A percentile compares a stretch with the other conserved stretches of the same genome.
phyloP scores from a whole-genome alignment of 2,888 invertebrate species.

The Chrysopilus asiliformis region DNA sequence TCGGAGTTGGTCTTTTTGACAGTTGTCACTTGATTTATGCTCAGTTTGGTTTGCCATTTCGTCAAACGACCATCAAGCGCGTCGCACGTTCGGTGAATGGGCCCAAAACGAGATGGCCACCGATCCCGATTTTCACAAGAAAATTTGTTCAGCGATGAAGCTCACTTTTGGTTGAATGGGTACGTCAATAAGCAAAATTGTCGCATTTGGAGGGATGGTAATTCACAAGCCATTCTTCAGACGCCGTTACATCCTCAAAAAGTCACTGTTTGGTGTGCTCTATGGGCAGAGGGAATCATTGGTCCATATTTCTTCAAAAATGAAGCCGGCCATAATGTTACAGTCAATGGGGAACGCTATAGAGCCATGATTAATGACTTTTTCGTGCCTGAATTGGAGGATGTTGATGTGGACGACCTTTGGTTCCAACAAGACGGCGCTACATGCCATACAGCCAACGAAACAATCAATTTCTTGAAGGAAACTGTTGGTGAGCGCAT shows the following conservation, averaged over 20 bases:
- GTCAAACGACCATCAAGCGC: too few species aligned
- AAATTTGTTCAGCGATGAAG: neutral
- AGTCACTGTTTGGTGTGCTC: neutral
- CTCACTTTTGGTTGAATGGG: neutral
- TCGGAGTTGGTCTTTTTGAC: too few species aligned
- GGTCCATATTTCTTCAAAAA: neutral
- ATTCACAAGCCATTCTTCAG: neutral
- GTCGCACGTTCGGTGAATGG: too few species aligned
- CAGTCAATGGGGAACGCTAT: neutral
- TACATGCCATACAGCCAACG: neutral
- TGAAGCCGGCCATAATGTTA: neutral
- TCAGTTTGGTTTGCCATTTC: too few species aligned
- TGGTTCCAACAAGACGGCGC: neutral
- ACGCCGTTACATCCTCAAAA: neutral
- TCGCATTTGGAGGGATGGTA: neutral
- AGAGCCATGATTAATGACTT: neutral
- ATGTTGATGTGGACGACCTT: neutral
- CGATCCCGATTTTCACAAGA: too few species aligned
- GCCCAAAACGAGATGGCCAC: too few species aligned
- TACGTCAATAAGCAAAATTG: neutral
- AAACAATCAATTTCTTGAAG: neutral
- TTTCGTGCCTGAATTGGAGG: neutral
- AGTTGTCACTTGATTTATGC: too few species aligned
- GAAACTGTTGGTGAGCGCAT: neutral
- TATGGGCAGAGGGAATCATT: neutral